A percentile compares a stretch with the other conserved stretches of the same genome.
phyloP scores from a whole-genome alignment of 2,113 vertebrate genomes.

The Microcebus griseorufus region DNA sequence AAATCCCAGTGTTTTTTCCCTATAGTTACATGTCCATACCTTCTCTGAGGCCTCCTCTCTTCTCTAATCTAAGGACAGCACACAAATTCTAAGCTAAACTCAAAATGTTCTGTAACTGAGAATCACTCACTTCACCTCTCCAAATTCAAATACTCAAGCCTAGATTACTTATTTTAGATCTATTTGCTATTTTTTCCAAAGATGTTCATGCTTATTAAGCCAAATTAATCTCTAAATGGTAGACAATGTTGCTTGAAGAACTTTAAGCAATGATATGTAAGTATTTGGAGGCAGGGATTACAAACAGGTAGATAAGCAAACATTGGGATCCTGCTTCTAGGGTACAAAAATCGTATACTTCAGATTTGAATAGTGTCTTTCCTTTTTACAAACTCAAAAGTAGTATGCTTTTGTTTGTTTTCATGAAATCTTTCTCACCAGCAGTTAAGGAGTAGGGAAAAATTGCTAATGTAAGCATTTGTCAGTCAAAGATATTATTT shows the following conservation, averaged over 20 bases:
- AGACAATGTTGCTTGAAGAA: background rate
- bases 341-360: background rate
- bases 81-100: background rate
- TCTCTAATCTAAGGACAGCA: background rate
- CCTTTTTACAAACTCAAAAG: background rate
- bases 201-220: background rate
- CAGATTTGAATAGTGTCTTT: background rate
- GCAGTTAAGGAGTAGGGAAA: background rate
- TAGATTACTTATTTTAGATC: background rate
- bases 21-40: background rate
- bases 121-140: background rate
- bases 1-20: background rate
- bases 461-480: background rate
- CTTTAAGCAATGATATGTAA: background rate
- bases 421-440: background rate
- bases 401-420: background rate
- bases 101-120: background rate
- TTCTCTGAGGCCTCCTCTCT: background rate
- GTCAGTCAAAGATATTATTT: background rate
- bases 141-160: background rate
- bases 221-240: background rate
- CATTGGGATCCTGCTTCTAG: fast-evolving
- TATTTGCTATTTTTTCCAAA: background rate
- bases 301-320: background rate
- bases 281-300: background rate